phyloP scores from a whole-genome alignment of 2,113 vertebrate species.

The Sapajus apella region DNA sequence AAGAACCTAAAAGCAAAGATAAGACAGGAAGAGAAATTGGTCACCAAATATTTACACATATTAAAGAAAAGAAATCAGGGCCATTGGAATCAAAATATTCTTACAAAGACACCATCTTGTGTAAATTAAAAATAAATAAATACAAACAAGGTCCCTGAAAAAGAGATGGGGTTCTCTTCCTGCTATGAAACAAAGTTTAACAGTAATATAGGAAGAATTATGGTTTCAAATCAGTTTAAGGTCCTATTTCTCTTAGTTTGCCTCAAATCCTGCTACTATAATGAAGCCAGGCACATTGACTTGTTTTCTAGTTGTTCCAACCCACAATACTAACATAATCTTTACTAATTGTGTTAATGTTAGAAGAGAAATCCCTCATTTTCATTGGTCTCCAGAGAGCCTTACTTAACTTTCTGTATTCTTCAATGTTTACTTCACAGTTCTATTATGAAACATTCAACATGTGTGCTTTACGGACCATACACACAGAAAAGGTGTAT shows the following conservation, averaged over 20 bases:
- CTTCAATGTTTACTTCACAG: neutral
- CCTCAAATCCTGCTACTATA: neutral
- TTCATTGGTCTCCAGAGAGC: neutral
- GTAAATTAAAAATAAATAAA: constrained; percentile 24
- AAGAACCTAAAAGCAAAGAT: neutral
- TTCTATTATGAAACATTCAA: neutral
- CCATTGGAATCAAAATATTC: neutral
- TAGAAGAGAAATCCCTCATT: neutral
- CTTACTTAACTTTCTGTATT: neutral
- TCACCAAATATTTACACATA: neutral
- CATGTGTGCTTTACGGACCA: neutral
- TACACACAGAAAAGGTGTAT: neutral
- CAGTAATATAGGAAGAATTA: neutral
- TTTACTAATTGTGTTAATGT: neutral
- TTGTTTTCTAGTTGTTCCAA: neutral
- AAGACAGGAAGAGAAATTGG: neutral
- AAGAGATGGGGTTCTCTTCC: neutral
- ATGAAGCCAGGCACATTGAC: neutral
- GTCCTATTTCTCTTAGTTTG: neutral
- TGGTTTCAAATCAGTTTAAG: neutral
- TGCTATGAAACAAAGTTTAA: neutral
- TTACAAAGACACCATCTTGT: neutral
- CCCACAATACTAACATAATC: neutral
- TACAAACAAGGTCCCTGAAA: neutral
- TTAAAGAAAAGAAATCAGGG: neutral